phyloP scores from a whole-genome alignment of 1,140 invertebrate species.

The Trachelipus rathkii region DNA sequence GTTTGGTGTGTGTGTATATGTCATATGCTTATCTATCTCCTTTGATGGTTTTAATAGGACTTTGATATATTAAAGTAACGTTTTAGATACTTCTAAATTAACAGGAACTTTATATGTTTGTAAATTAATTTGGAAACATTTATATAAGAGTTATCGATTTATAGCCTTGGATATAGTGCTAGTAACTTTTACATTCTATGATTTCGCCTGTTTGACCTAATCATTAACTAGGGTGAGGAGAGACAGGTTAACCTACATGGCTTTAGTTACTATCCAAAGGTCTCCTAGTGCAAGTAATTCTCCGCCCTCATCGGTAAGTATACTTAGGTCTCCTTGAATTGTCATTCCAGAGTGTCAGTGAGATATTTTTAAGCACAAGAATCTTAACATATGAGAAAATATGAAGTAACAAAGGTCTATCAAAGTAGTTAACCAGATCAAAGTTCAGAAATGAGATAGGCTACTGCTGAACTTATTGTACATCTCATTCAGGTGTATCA shows the following conservation, averaged over 20 bases:
- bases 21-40: neutral
- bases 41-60: neutral
- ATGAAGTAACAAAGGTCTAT: no score
- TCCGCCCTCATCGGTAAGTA: slow-evolving; percentile 42
- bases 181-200: neutral
- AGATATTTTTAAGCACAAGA: no score
- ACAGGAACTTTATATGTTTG: neutral
- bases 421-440: no score
- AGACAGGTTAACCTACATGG: slow-evolving; percentile 26
- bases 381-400: no score
- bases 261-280: slow-evolving; percentile 42
- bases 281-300: slow-evolving; percentile 43
- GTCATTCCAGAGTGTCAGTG: neutral
- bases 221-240: no score
- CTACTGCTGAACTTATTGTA: no score
- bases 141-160: no score
- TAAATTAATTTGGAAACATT: no score
- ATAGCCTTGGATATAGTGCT: neutral
- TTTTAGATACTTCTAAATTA: neutral
- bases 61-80: neutral
- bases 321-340: neutral
- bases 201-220: neutral
- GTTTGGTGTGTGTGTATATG: neutral
- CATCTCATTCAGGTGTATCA: no score
- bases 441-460: no score